Conservation (phyloP, 1,140 invertebrate species). For the Periplaneta americana region DNA sequence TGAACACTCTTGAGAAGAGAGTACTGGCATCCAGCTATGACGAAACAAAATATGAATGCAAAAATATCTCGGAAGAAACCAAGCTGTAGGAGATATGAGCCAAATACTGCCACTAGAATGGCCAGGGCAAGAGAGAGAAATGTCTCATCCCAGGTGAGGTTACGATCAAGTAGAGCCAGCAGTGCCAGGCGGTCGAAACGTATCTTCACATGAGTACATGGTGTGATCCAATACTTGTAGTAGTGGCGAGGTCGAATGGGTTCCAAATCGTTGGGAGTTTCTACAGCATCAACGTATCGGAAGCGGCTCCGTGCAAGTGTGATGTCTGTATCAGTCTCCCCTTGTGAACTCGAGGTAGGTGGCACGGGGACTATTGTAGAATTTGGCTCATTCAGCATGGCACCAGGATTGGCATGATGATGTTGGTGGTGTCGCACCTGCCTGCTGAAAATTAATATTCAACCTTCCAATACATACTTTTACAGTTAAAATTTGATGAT, state of each 20-base stretch:
- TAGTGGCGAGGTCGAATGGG: constrained; percentile 60
- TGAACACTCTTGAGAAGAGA: constrained; percentile 98
- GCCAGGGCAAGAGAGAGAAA: constrained; percentile 78
- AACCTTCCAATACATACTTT: neutral
- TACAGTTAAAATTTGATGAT: neutral
- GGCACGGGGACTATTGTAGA: neutral
- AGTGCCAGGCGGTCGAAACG: constrained; percentile 89
- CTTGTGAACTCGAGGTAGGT: constrained; percentile 27
- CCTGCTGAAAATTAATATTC: neutral
- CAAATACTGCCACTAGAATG: constrained; percentile 78
- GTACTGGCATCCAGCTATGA: constrained; percentile 96
- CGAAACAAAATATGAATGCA: constrained; percentile 93
- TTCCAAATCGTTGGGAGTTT: constrained; percentile 19
- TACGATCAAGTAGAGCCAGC: constrained; percentile 88
- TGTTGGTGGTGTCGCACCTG: neutral
- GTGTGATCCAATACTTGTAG: constrained; percentile 78
- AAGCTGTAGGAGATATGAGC: constrained; percentile 74
- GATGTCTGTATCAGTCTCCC: constrained; percentile 31
- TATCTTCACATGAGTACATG: constrained; percentile 51
- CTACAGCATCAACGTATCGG: constrained; percentile 27
- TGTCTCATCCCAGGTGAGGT: constrained; percentile 81
- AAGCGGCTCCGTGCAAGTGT: constrained; percentile 26
- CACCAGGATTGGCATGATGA: constrained; percentile 2
- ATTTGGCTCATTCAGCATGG: neutral
- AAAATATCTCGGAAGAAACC: constrained; percentile 89